These are phyloP conservation scores for Psittacus erithacus DNA, from an alignment of 2,113 vertebrate genomes.

Conservation along the genomic window DNA sequence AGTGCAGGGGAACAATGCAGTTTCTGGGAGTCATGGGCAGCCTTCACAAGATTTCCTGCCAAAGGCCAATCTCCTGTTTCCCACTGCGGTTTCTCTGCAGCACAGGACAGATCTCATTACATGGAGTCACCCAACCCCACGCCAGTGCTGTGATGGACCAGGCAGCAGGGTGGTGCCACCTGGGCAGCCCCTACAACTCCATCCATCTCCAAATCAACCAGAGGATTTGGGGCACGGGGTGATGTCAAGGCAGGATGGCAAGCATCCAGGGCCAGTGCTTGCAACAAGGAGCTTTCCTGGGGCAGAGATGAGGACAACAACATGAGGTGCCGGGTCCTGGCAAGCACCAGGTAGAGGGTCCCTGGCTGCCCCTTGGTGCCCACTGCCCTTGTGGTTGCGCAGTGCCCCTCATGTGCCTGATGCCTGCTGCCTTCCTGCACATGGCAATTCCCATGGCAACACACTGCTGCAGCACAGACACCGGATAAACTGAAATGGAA, in stretches of 20 bases:
- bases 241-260: background rate
- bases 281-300: background rate
- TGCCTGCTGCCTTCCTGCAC: background rate
- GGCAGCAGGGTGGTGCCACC: accelerated
- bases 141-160: accelerated
- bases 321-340: background rate
- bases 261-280: background rate
- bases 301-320: accelerated
- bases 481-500: background rate
- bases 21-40: background rate
- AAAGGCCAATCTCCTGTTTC: background rate
- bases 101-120: background rate
- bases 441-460: background rate
- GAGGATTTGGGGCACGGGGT: accelerated
- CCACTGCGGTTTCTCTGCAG: accelerated
- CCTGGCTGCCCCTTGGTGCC: background rate
- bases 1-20: background rate
- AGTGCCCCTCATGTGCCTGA: background rate
- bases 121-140: background rate
- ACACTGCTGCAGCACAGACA: accelerated
- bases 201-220: accelerated
- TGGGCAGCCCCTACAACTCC: background rate
- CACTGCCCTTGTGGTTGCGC: background rate
- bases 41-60: background rate
- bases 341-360: background rate